A percentile compares a stretch with the other conserved stretches of the same genome.
These are phyloP conservation scores for Muricea muricata DNA, from an alignment of 92 coral and sea anemone genomes.

Conservation along the genomic window DNA sequence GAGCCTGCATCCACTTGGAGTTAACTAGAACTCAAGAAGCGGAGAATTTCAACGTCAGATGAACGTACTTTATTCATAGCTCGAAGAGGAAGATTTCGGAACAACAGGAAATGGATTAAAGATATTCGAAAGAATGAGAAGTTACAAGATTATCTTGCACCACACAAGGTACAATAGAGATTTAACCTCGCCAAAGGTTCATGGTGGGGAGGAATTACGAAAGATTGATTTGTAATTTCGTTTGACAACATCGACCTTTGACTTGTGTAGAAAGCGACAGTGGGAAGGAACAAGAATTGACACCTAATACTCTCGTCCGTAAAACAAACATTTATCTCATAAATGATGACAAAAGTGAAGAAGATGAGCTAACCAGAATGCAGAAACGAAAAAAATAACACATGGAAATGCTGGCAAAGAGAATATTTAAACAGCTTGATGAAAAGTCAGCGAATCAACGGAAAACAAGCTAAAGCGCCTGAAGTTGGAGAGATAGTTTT, in stretches of 20 bases:
- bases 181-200: conserved; percentile 55
- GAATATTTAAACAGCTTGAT: conserved; percentile 58
- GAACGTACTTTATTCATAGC: conserved; percentile 51
- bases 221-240: conserved; percentile 47
- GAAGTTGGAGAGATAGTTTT: conserved; percentile 33
- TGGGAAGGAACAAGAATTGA: conserved; percentile 53
- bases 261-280: conserved; percentile 62
- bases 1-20: conserved; percentile 60
- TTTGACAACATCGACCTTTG: conserved; percentile 58
- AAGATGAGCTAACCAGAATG: conserved; percentile 56
- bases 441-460: conserved; percentile 55
- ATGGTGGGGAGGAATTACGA: conserved; percentile 68
- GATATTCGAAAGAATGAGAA: conserved; percentile 46
- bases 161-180: conserved; percentile 18
- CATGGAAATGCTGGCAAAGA: conserved; percentile 14
- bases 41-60: conserved; percentile 50
- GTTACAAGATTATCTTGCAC: conserved; percentile 37
- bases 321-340: conserved; percentile 60
- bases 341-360: conserved; percentile 67
- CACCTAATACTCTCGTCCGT: conserved; percentile 72
- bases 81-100: conserved; percentile 44
- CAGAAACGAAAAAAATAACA: neutral
- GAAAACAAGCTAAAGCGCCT: conserved; percentile 14
- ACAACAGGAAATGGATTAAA: neutral
- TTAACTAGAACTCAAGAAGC: conserved; percentile 57